Conservation (phyloP, 2,888 invertebrate genomes). For the Catocala nupta region DNA sequence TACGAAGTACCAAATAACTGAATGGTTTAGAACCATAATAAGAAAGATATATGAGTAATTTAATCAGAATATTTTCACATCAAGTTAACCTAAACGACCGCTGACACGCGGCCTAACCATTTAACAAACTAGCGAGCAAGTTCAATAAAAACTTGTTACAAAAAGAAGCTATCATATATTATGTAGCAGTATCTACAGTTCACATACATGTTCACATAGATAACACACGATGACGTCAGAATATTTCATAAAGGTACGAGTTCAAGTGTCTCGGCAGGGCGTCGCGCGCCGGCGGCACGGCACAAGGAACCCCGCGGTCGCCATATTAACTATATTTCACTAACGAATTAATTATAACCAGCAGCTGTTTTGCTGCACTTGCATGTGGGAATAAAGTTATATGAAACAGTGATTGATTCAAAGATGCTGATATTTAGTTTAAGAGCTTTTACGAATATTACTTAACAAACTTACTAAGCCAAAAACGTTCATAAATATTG, state of each 20-base stretch:
- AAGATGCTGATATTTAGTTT: not conserved
- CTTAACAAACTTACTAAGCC: too few species aligned
- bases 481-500: too few species aligned
- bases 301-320: conserved; percentile 56
- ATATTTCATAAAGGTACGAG: conserved; percentile 39
- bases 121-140: too few species aligned
- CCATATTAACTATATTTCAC: conserved; percentile 62
- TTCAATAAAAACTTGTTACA: too few species aligned
- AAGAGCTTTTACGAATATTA: too few species aligned
- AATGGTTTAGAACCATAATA: too few species aligned
- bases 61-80: too few species aligned
- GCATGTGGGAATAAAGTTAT: conserved; percentile 10
- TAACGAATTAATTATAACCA: conserved; percentile 69
- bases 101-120: too few species aligned
- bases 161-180: not conserved
- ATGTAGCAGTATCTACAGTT: not conserved
- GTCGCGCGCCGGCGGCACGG: conserved; percentile 59
- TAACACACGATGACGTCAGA: conserved; percentile 32
- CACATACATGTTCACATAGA: conserved; percentile 4
- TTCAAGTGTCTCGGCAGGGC: conserved; percentile 65
- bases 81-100: too few species aligned
- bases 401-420: not conserved
- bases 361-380: conserved; percentile 31
- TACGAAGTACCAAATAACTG: too few species aligned
- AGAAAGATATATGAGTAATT: too few species aligned